Conservation (phyloP, 2,888 invertebrate species). For the Nymphalis c-album region DNA sequence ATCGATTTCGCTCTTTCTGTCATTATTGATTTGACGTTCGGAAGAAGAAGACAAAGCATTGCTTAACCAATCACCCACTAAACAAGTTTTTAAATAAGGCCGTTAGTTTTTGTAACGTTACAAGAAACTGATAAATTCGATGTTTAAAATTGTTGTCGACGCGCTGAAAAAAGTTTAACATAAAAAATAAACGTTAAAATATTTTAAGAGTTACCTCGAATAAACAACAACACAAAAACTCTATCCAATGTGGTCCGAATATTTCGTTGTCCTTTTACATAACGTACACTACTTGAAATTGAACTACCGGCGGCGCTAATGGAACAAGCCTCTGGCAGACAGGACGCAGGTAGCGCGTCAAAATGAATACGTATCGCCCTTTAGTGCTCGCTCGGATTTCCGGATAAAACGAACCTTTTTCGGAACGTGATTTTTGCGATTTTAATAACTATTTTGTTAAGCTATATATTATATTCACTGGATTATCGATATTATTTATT, state of each 20-base stretch:
- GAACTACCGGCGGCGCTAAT: constrained; percentile 30
- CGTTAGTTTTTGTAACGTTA: too few species aligned
- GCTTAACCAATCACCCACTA: too few species aligned
- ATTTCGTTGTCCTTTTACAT: constrained; percentile 27
- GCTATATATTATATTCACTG: background rate
- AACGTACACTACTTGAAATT: constrained; percentile 30
- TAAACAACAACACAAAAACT: constrained; percentile 20
- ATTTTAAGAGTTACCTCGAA: background rate
- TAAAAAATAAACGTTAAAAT: background rate
- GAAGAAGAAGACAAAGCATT: too few species aligned
- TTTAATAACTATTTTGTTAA: background rate
- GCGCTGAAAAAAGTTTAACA: too few species aligned
- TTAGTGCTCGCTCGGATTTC: constrained; percentile 28
- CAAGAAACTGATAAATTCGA: too few species aligned
- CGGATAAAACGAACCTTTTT: constrained; percentile 21
- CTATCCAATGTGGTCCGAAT: constrained; percentile 18
- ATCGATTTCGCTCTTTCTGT: background rate
- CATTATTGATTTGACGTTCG: too few species aligned
- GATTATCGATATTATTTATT: too few species aligned
- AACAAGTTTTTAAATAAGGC: too few species aligned
- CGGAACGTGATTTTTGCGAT: constrained; percentile 9
- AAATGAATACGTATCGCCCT: constrained; percentile 34
- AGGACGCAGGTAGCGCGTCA: constrained; percentile 29
- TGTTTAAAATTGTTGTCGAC: too few species aligned
- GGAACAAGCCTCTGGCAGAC: constrained; percentile 30